These are phyloP conservation scores for Pilophorus perplexus DNA, from an alignment of 2,888 invertebrate genomes.

Conservation along the genomic window DNA sequence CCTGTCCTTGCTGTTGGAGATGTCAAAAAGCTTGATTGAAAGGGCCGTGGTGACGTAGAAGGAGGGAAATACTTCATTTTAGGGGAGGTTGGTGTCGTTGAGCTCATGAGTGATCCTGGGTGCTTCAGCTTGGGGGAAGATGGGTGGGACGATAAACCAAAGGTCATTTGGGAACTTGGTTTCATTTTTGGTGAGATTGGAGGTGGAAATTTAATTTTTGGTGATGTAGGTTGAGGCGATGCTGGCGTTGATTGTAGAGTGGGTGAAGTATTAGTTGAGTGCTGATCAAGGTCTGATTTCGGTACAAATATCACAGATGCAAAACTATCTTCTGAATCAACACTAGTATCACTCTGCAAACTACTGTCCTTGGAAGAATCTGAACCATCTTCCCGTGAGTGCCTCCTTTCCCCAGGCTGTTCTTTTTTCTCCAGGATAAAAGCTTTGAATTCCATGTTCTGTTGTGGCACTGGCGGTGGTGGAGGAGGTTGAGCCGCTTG, in stretches of 20 bases:
- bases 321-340: conserved; percentile 90
- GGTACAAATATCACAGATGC: conserved; percentile 90
- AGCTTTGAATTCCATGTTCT: conserved; percentile 42
- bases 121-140: conserved; percentile 50
- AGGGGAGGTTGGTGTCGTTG: conserved; percentile 74
- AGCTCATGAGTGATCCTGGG: conserved; percentile 54
- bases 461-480: conserved; percentile 43
- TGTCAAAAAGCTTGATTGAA: conserved; percentile 46
- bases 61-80: conserved; percentile 69
- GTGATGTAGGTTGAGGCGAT: conserved; percentile 50
- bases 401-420: conserved; percentile 64
- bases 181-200: conserved; percentile 49
- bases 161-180: conserved; percentile 46
- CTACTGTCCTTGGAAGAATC: conserved; percentile 84
- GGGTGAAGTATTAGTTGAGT: conserved; percentile 56
- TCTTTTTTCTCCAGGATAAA: conserved; percentile 54
- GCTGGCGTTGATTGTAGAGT: conserved; percentile 52
- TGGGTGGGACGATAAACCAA: conserved; percentile 49
- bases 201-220: conserved; percentile 48
- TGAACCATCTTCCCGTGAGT: conserved; percentile 83
- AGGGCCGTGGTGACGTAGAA: conserved; percentile 61
- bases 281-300: conserved; percentile 63
- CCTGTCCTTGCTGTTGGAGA: conserved; percentile 46
- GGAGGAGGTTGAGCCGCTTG: conserved; percentile 46
- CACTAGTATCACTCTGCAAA: conserved; percentile 88